These are phyloP conservation scores for Prolemur simus DNA, from an alignment of 2,113 vertebrate species.

Conservation along the genomic window DNA sequence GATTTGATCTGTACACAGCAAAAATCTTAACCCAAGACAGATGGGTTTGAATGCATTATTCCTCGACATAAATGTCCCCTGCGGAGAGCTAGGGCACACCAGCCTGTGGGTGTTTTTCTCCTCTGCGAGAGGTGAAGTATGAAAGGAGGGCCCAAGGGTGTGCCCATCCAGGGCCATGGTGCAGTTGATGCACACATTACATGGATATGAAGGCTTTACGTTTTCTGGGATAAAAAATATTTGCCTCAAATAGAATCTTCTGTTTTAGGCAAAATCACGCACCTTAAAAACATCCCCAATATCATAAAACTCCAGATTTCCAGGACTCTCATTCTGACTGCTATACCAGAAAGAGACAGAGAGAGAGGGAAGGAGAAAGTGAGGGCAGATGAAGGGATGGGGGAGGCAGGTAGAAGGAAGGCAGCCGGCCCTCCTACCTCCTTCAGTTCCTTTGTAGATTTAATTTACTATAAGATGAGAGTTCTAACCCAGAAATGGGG, in stretches of 20 bases:
- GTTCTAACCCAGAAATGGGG: neutral
- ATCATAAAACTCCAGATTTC: neutral
- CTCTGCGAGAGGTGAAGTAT: neutral
- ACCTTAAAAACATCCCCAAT: neutral
- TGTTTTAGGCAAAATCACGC: neutral
- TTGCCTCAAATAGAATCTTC: neutral
- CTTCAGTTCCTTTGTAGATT: neutral
- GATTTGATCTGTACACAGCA: neutral
- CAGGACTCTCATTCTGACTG: neutral
- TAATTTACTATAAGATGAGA: neutral
- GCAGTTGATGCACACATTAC: neutral
- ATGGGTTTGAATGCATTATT: neutral
- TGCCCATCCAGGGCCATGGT: neutral
- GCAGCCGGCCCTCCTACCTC: neutral
- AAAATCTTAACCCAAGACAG: neutral
- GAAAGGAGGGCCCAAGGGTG: neutral
- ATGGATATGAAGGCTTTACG: neutral
- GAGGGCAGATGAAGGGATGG: accelerated
- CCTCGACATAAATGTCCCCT: neutral
- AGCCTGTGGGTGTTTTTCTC: neutral
- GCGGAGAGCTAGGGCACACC: neutral
- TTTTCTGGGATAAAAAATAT: neutral
- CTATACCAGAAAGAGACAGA: neutral
- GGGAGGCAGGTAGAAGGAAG: neutral
- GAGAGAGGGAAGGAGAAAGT: neutral